These are phyloP conservation scores for Chitala chitala DNA, from an alignment of 2,113 vertebrate species.

Conservation along the genomic window DNA sequence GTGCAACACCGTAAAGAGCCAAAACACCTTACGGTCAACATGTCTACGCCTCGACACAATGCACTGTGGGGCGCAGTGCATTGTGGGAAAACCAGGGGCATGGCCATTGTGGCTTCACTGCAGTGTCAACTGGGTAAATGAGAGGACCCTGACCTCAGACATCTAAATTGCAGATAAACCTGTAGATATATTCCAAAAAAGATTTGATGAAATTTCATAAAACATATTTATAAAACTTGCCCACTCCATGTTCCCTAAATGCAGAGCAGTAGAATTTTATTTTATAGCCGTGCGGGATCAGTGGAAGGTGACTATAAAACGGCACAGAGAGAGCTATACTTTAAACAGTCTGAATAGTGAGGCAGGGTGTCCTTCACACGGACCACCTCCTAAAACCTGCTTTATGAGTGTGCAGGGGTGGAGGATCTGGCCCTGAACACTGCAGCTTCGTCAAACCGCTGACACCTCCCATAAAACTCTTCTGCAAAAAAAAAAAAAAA, in stretches of 20 bases:
- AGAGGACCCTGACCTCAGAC: background rate
- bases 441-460: background rate
- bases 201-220: background rate
- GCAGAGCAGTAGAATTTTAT: background rate
- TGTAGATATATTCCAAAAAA: background rate
- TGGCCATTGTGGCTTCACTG: background rate
- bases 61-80: background rate
- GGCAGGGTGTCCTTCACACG: constrained; percentile 12
- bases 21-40: background rate
- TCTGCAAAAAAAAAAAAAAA: background rate
- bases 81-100: background rate
- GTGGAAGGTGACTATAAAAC: background rate
- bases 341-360: background rate
- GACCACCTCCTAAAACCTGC: background rate
- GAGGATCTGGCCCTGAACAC: constrained; percentile 3
- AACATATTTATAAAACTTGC: background rate
- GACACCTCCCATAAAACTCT: constrained; percentile 1
- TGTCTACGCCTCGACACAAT: background rate
- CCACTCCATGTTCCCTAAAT: too few species aligned
- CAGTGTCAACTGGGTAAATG: background rate
- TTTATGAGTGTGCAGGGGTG: constrained; percentile 1
- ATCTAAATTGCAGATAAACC: background rate
- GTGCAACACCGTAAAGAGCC: too few species aligned
- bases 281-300: background rate
- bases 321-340: background rate